A percentile compares a stretch with the other conserved stretches of the same genome.
Evolutionary conservation across 2,797 vertebrate species (phyloP).

Genomic region (Xenentodon cancila): DNA sequence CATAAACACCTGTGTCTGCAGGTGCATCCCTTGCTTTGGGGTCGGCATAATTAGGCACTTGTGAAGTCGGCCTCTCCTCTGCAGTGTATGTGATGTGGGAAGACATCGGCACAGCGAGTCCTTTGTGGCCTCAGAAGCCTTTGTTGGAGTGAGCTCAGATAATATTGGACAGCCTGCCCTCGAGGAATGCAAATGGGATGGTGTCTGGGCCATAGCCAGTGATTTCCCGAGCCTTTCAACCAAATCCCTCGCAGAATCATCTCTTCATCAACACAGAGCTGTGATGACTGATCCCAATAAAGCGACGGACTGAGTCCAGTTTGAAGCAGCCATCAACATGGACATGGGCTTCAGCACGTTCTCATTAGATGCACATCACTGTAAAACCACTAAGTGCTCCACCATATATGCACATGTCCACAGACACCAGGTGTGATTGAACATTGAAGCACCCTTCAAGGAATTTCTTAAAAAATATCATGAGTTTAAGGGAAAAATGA

Average conservation of each 20-base stretch:
- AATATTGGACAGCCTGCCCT: conserved; percentile 73
- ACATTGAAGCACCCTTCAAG: too few relatives aligned
- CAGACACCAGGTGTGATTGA: too few relatives aligned
- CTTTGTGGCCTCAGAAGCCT: conserved; percentile 74
- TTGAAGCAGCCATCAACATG: background rate
- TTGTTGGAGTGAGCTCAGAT: conserved; percentile 69
- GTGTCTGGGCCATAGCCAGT: conserved; percentile 53
- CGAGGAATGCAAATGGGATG: conserved; percentile 74
- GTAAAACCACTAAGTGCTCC: conserved; percentile 23
- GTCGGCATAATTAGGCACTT: conserved; percentile 64
- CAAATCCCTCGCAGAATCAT: conserved; percentile 42
- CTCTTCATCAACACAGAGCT: conserved; percentile 35
- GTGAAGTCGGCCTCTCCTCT: conserved; percentile 46
- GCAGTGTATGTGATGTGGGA: conserved; percentile 42
- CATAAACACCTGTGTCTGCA: conserved; percentile 75
- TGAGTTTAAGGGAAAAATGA: too few relatives aligned
- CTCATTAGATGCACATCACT: conserved; percentile 26
- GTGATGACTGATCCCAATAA: conserved; percentile 19
- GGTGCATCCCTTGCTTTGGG: conserved; percentile 64
- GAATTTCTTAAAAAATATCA: too few relatives aligned
- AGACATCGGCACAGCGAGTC: conserved; percentile 69
- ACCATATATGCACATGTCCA: background rate
- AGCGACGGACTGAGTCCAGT: background rate
- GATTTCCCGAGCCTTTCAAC: conserved; percentile 53
- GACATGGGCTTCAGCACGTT: conserved; percentile 15